A percentile compares a stretch with the other conserved stretches of the same genome.
phyloP scores from a whole-genome alignment of 2,888 invertebrate species.

The Andricus curvator region DNA sequence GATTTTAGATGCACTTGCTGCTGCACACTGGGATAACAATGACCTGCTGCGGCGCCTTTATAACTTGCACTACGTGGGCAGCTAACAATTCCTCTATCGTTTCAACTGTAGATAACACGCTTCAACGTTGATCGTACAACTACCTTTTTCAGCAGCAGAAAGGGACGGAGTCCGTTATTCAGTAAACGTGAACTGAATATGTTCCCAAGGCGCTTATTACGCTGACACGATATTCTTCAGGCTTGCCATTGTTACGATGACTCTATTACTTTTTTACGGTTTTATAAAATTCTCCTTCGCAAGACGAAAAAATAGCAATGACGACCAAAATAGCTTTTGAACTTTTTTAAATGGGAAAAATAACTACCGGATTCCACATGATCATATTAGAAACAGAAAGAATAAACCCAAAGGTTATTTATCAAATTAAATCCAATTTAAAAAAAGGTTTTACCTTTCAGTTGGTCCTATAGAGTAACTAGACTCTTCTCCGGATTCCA shows the following conservation, averaged over 20 bases:
- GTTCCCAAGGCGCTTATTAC: conserved; percentile 28
- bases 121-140: conserved; percentile 23
- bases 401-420: too few species aligned
- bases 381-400: too few species aligned
- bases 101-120: conserved; percentile 30
- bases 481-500: conserved; percentile 82
- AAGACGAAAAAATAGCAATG: not conserved
- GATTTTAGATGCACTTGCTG: not conserved
- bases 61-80: conserved; percentile 25
- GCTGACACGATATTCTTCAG: conserved; percentile 23
- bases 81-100: conserved; percentile 34
- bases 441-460: conserved; percentile 75
- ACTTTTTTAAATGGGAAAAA: too few species aligned
- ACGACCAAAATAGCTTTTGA: too few species aligned
- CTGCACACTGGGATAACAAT: conserved; percentile 14
- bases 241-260: not conserved
- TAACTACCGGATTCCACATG: too few species aligned
- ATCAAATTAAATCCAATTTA: too few species aligned
- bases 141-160: conserved; percentile 42
- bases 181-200: conserved; percentile 45
- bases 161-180: conserved; percentile 43
- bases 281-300: not conserved
- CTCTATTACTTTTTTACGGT: not conserved
- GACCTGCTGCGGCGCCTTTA: conserved; percentile 12
- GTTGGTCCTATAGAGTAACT: conserved; percentile 82